Evolutionary conservation across 2,888 invertebrate species (phyloP), one percentile per base, ranked within the genome.

Genomic region (Argyra leucocephala): DNA sequence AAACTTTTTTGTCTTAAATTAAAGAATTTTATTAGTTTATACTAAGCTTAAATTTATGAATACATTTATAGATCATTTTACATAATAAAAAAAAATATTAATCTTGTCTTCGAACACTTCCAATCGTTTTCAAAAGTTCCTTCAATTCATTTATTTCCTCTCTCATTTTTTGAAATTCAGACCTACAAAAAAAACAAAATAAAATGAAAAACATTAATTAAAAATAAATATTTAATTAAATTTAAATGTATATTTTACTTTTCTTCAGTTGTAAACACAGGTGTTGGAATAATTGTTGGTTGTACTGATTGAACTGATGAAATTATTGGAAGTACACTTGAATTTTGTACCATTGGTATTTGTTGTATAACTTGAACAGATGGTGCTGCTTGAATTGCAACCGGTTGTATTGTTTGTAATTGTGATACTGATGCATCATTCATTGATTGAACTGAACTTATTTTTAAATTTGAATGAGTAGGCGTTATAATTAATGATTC

Each of bases 381-480:
- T 9, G 37, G 37, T 37, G 37, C 37, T 10, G 12, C 37, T 37
- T 37, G 37, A 9, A 23, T 12, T 58, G 23, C 22, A 12, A 22
- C 58, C 1, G 58, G 23, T 22, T 22, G 7, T 21, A 22, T n/a
- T 58, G 57, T 26, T 22, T 31, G 9, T 26, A 63, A 26, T 63
- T 57, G 58, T 12, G 48, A n/a, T 48, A 12, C 12, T 59, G 23
- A 59, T 59, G 59, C 59, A 1, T 22, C 15, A 59, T 23, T 15
- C 15, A 22, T 23, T 59, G 63, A 63, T 26, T 12, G 9, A 58
- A 63, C 63, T 31, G 63, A 63, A 18, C 23, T 59, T 59, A 59
- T 59, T 23, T 59, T 59, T 18, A 59, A 18, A 59, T 12, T 23
- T 23, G 59, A 23, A 59, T 59, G 59, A 7, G 12, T 23, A 23